phyloP scores from a whole-genome alignment of 2,888 invertebrate species.

The Tholera decimalis region DNA sequence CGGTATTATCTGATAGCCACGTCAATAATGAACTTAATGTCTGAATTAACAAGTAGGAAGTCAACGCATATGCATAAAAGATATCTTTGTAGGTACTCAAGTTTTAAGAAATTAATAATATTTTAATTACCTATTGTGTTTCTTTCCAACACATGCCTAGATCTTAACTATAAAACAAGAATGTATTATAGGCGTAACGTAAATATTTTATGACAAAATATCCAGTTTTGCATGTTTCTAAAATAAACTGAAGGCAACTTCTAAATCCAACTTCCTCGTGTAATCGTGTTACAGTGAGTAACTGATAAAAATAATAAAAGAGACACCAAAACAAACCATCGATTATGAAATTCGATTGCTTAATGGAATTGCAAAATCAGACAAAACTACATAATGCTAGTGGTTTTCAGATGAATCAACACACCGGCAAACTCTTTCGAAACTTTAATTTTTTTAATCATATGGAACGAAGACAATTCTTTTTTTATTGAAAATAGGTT shows the following conservation, averaged over 20 bases:
- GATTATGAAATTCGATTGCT: slow-evolving; percentile 3
- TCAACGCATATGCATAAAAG: slow-evolving; percentile 4
- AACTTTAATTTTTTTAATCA: too few relatives aligned
- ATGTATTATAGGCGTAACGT: slow-evolving; percentile 8
- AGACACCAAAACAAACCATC: background rate
- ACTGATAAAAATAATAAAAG: slow-evolving; percentile 2
- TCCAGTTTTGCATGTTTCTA: background rate
- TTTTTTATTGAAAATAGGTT: too few relatives aligned
- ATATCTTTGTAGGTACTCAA: background rate
- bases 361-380: background rate
- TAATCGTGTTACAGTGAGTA: background rate
- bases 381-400: too few relatives aligned
- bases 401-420: too few relatives aligned
- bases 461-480: too few relatives aligned
- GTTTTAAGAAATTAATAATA: background rate
- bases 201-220: slow-evolving; percentile 23
- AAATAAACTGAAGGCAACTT: background rate
- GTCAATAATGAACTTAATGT: slow-evolving; percentile 2
- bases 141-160: background rate
- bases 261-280: slow-evolving; percentile 14
- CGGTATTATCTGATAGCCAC: background rate
- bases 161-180: slow-evolving; percentile 1
- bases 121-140: slow-evolving; percentile 36
- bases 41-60: slow-evolving; percentile 26
- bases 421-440: too few relatives aligned